Percentiles rank a stretch among this genome's conserved stretches.
phyloP scores from a whole-genome alignment of 2,888 invertebrate genomes.

The Andrena camellia region DNA sequence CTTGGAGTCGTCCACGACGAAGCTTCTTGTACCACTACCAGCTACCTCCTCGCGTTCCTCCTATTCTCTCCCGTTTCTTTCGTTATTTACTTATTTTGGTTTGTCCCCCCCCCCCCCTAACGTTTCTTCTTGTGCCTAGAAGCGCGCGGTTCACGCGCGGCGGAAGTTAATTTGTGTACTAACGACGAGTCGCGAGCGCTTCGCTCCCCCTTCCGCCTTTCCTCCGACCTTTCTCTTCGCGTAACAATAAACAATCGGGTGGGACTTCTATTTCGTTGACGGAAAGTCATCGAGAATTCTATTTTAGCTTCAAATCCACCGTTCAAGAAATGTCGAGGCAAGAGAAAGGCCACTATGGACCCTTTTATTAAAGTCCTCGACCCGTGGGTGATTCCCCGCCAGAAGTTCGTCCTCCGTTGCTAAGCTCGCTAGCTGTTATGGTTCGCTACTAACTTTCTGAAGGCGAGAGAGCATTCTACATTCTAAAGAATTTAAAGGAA shows the following conservation, averaged over 20 bases:
- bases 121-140: background rate
- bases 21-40: slow-evolving; percentile 30
- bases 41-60: background rate
- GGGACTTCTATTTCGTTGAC: background rate
- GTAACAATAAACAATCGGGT: background rate
- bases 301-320: too few relatives aligned
- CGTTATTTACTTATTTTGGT: background rate
- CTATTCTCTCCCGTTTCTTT: background rate
- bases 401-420: background rate
- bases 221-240: background rate
- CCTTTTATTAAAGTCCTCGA: background rate
- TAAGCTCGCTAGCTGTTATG: background rate
- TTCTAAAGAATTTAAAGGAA: slow-evolving; percentile 45
- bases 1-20: slow-evolving; percentile 55
- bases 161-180: background rate
- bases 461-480: slow-evolving; percentile 24
- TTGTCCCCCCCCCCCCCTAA: background rate
- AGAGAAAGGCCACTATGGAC: background rate
- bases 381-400: slow-evolving; percentile 24
- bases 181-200: background rate
- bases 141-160: background rate
- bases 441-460: background rate
- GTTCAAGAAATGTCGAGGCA: background rate
- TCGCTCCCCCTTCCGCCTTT: background rate
- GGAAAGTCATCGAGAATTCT: too few relatives aligned